Evolutionary conservation across 2,113 vertebrate species (phyloP), one percentile per base, ranked within the genome.

Genomic region (Nansenia antarctica): DNA sequence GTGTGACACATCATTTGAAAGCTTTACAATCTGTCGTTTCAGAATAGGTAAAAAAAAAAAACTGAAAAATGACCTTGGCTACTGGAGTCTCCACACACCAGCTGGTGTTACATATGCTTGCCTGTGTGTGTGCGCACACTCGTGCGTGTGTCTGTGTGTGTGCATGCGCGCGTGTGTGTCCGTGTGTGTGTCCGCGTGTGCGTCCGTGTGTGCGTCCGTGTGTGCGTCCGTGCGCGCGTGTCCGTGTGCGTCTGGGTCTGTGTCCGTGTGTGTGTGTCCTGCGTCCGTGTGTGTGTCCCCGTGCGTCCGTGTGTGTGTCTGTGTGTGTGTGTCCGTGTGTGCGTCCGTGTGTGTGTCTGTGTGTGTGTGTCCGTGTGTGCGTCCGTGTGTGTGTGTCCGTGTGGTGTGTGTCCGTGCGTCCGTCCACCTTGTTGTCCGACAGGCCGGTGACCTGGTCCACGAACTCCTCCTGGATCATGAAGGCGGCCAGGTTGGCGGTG

Each of bases 391-490:
- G 64, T 57, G 64, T 54, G 49, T 69, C 39, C 20, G 47, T 52
- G 20, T 52, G 47, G 20, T 52, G 47, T 52, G 5, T 52, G 20
- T 52, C 2, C 20, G 47, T 52, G 3, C 20, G 15, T 49, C 2
- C n/a, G 14, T 49, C 15, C 62, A 99, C 98, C 95, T 99, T 99
- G 85, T 97, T 98, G 90, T 99, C 98, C 72, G 97, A 99, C 76
- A 99, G 94, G 42, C 98, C 98, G 2, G 98, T 99, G 82, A 99
- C 97, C 81, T 99, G 97, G 90, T 99, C 98, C 74, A 99, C 96
- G 86, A 99, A 99, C 80, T 99, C 98, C 76, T 99, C 98, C 80
- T 99, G 98, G 83, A 99, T 99, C 98, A 99, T 99, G 82, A 99
- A 99, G 65, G 98, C 98, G 22, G 98, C 98, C 90, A 99, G 87